Conservation (phyloP, 1,140 invertebrate genomes). For the Drosophila insularis region DNA sequence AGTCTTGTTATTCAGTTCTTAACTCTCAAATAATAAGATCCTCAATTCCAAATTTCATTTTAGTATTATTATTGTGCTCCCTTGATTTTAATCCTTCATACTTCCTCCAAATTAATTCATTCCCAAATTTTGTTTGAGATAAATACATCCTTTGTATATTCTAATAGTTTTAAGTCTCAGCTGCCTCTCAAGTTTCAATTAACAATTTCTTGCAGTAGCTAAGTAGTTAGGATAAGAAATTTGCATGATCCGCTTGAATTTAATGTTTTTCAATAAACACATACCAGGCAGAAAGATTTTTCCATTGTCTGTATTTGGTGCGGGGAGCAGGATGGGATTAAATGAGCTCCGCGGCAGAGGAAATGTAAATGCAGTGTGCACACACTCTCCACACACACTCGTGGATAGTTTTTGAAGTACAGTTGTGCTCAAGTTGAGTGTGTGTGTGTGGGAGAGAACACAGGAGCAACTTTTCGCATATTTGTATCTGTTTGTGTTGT, state of each 20-base stretch:
- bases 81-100: too few relatives aligned
- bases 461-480: constrained; percentile 72
- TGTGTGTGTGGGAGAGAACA: constrained; percentile 3
- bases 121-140: background rate
- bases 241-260: constrained; percentile 50
- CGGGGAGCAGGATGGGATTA: constrained; percentile 47
- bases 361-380: constrained; percentile 67
- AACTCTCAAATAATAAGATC: too few relatives aligned
- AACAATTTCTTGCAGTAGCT: constrained; percentile 47
- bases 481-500: constrained; percentile 79
- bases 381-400: constrained; percentile 32
- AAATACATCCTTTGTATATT: background rate
- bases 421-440: constrained; percentile 35
- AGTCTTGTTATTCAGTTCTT: too few relatives aligned
- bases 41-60: too few relatives aligned
- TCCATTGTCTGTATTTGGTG: constrained; percentile 45
- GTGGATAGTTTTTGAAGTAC: constrained; percentile 49
- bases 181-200: constrained; percentile 62
- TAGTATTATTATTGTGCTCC: too few relatives aligned
- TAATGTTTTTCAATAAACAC: constrained; percentile 69
- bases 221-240: constrained; percentile 30
- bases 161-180: constrained; percentile 27
- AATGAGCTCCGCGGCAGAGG: constrained; percentile 44
- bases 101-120: background rate
- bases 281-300: constrained; percentile 13